These are phyloP conservation scores for Sceloporus undulatus DNA, from an alignment of 2,113 vertebrate genomes.

Conservation along the genomic window DNA sequence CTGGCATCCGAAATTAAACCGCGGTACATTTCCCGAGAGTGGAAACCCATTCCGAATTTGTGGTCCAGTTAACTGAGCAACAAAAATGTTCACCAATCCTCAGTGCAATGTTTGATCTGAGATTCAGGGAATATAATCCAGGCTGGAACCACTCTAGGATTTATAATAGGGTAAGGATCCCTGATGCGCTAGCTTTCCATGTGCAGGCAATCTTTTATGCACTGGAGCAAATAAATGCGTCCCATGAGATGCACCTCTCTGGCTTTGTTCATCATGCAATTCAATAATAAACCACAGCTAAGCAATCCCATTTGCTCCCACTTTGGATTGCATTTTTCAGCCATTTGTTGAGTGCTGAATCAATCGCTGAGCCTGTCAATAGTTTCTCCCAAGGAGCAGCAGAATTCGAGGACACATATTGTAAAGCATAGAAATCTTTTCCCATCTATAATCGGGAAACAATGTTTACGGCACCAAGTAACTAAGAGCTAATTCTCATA, in stretches of 20 bases:
- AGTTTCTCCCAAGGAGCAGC: neutral
- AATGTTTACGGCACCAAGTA: neutral
- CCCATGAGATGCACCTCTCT: too few species aligned
- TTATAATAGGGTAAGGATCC: too few species aligned
- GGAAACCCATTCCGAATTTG: neutral
- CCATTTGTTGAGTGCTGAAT: neutral
- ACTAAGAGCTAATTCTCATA: neutral
- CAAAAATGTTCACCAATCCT: neutral
- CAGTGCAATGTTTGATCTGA: neutral
- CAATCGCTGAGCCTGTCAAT: neutral
- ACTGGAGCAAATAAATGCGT: neutral
- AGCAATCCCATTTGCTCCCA: neutral
- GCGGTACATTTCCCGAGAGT: neutral
- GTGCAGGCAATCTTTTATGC: neutral
- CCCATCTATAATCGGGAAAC: neutral
- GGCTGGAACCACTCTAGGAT: neutral
- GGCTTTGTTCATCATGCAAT: neutral
- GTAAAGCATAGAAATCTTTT: neutral
- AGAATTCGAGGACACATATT: neutral
- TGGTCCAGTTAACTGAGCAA: neutral
- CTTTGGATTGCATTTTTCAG: neutral
- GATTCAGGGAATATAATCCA: neutral
- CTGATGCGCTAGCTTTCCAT: neutral
- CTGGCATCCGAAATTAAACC: neutral
- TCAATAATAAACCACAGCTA: neutral